phyloP scores from a whole-genome alignment of 1,140 invertebrate genomes.

The Aphelenchoides avenae region DNA sequence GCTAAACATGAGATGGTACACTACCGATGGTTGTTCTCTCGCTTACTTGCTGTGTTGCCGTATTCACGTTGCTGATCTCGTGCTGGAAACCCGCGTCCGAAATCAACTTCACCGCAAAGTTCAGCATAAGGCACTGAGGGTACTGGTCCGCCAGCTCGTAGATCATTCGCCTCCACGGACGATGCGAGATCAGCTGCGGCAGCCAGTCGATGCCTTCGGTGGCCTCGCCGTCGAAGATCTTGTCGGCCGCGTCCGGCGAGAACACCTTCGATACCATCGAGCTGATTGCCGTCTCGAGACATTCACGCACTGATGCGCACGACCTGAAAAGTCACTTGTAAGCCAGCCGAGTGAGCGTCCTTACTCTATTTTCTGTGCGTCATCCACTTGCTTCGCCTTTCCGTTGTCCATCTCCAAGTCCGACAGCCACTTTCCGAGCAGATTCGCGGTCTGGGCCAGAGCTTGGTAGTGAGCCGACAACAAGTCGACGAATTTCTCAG shows the following conservation, averaged over 20 bases:
- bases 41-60: constrained; percentile 91
- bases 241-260: constrained; percentile 96
- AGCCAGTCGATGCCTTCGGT: constrained; percentile 75
- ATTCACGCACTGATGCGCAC: constrained; percentile 72
- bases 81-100: constrained; percentile 98
- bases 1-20: constrained; percentile 63
- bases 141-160: constrained; percentile 95
- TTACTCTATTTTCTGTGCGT: constrained; percentile 30
- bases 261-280: constrained; percentile 95
- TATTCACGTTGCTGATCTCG: constrained; percentile 98
- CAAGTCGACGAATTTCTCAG: constrained; percentile 73
- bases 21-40: neutral
- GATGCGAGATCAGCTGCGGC: constrained; percentile 95
- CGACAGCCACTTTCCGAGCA: constrained; percentile 37
- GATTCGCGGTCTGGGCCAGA: constrained; percentile 70
- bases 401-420: constrained; percentile 32
- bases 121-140: constrained; percentile 95
- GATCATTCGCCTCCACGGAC: constrained; percentile 93
- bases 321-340: constrained; percentile 83
- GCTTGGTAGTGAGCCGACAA: constrained; percentile 91
- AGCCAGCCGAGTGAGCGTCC: neutral
- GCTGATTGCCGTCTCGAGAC: constrained; percentile 94
- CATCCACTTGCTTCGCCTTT: constrained; percentile 15
- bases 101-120: constrained; percentile 96
- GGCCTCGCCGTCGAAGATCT: constrained; percentile 83